Percentiles rank a stretch among this genome's conserved stretches.
Conservation (phyloP, 2,797 vertebrate species). For the Catamblyrhynchus diadema region DNA sequence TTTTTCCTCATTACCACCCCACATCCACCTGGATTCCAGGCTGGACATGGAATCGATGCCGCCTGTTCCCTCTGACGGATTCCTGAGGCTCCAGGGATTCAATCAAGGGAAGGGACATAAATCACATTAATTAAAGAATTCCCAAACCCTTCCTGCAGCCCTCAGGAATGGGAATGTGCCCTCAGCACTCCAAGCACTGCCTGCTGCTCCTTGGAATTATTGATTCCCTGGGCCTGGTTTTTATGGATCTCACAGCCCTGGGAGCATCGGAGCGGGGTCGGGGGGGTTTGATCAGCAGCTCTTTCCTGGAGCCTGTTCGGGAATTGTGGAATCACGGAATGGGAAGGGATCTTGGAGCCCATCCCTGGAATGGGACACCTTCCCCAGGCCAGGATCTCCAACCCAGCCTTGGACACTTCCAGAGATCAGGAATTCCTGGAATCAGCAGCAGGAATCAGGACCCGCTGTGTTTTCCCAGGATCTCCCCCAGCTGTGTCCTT, state of each 20-base stretch:
- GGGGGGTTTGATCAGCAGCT: not conserved
- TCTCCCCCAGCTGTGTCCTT: not conserved
- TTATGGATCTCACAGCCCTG: not conserved
- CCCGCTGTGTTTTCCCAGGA: fast-evolving
- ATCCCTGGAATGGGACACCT: too few species aligned
- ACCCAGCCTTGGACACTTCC: fast-evolving
- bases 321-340: not conserved
- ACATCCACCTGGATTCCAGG: fast-evolving
- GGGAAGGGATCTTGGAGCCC: not conserved
- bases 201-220: not conserved
- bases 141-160: not conserved
- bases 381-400: not conserved
- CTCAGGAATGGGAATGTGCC: not conserved
- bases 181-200: not conserved
- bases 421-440: not conserved
- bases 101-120: not conserved
- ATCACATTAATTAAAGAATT: slow-evolving; percentile 53
- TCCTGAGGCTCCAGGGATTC: not conserved
- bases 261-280: fast-evolving
- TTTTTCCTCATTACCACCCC: not conserved
- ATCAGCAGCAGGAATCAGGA: not conserved
- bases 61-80: not conserved
- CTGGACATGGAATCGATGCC: not conserved
- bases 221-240: not conserved
- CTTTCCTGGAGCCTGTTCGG: not conserved